A percentile compares a stretch with the other conserved stretches of the same genome.
Evolutionary conservation across 1,140 invertebrate species (phyloP).

Genomic region (Cepaea nemoralis): DNA sequence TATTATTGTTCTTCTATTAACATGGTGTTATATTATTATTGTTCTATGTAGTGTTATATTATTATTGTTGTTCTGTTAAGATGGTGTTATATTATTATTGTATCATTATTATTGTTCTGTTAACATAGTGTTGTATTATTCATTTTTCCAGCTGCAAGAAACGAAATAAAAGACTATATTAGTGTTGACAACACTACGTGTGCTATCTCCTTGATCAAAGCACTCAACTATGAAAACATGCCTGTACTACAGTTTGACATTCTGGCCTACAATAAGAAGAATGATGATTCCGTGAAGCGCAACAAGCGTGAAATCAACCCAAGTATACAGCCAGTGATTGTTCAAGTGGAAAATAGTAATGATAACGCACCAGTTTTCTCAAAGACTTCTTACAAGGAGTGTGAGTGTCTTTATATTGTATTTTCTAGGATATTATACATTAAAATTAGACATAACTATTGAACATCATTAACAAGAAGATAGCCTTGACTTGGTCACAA

Average conservation of each 20-base stretch:
- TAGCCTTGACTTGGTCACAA: no score
- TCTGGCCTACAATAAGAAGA: constrained; percentile 59
- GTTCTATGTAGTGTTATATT: neutral
- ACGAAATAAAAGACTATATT: constrained; percentile 26
- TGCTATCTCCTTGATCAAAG: constrained; percentile 39
- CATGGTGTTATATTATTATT: neutral
- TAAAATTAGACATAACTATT: no score
- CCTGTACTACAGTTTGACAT: constrained; percentile 52
- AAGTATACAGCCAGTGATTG: constrained; percentile 54
- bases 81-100: no score
- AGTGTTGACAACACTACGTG: constrained; percentile 48
- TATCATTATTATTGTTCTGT: no score
- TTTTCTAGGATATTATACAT: no score
- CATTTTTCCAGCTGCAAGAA: neutral
- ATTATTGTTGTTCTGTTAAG: no score
- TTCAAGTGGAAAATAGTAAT: constrained; percentile 55
- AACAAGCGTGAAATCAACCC: constrained; percentile 50
- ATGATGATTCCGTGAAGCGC: constrained; percentile 59
- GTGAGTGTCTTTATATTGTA: constrained; percentile 53
- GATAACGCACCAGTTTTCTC: constrained; percentile 62
- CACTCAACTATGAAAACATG: constrained; percentile 53
- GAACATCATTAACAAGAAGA: no score
- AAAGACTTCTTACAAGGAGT: constrained; percentile 54
- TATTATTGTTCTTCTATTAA: no score
- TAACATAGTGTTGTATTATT: neutral